Conservation (phyloP, 1,140 invertebrate species). For the Caenorhabditis briggsae region DNA sequence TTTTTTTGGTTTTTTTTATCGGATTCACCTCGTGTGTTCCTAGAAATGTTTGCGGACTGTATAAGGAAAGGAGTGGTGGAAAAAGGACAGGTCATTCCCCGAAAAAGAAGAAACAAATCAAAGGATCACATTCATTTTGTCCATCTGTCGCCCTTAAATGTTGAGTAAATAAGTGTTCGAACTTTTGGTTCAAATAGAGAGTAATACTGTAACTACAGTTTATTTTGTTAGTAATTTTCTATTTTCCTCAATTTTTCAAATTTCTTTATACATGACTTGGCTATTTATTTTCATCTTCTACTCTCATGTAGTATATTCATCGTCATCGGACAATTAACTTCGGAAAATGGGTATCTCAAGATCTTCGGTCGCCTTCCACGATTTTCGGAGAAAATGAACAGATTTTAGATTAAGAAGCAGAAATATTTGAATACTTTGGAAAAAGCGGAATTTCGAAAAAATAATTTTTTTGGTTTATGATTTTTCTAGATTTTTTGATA, state of each 20-base stretch:
- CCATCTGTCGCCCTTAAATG: neutral
- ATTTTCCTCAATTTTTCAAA: neutral
- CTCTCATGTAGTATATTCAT: neutral
- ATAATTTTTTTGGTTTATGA: too few species aligned
- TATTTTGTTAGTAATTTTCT: neutral
- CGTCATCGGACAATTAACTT: neutral
- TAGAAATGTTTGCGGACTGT: conserved; percentile 23
- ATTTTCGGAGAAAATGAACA: neutral
- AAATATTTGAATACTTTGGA: too few species aligned
- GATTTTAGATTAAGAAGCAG: neutral
- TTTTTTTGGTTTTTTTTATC: neutral
- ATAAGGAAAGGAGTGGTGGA: neutral
- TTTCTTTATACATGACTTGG: neutral
- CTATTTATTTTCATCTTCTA: neutral
- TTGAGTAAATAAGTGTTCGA: conserved; percentile 10
- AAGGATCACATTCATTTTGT: neutral
- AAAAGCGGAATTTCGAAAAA: too few species aligned
- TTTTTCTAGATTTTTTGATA: too few species aligned
- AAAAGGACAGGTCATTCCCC: neutral
- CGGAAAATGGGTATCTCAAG: neutral
- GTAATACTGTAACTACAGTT: too few species aligned
- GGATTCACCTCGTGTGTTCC: neutral
- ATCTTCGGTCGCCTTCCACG: neutral
- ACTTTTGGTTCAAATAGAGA: neutral
- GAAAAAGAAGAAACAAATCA: neutral